Evolutionary conservation across 2,797 vertebrate genomes (phyloP), one percentile per base, ranked within the genome.

Genomic region (Spinus olivaceus): DNA sequence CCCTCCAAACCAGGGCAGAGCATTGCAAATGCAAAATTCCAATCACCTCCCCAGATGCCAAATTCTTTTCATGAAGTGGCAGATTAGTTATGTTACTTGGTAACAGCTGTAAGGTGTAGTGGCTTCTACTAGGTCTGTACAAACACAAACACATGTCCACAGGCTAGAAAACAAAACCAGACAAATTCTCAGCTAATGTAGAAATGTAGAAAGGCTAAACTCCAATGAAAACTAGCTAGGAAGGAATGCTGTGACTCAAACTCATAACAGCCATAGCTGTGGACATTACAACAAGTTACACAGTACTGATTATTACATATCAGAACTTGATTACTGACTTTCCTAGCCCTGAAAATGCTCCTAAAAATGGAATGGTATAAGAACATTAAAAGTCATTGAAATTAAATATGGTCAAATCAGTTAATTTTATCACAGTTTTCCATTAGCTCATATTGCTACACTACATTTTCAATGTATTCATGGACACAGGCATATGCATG

Each of bases 401-500:
- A 69, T 60, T 22, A 66, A 88, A 74, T 69, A 11, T 23, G 21
- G 27, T 79, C 14, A 5, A 81, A 76, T 30, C 12, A 14, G 42
- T 37, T 46, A 8, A 79, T 73, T 89, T 88, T 39, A 74, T 4
- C 65, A 18, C 21, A 41, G 23, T 74, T 81, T 80, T 47, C 69
- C 39, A 65, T 87, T 28, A 71, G 50, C 21, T 71, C 2, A 5
- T 8, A 5, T 14, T 65, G 53, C 39, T 82, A 46, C 20, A 33
- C 17, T 33, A 41, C 44, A 79, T 27, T 65, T 87, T 50, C 18
- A 14, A 5, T 21, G 19, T 16, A 47, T 24, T 71, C 18, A 21
- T 4, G 21, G 50, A 17, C 42, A 46, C 12, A 27, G 0, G 3
- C 27, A 12, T 2, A 14, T 17, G 11, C 23, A 23, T 1, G 12